A percentile compares a stretch with the other conserved stretches of the same genome.
Evolutionary conservation across 2,797 vertebrate genomes (phyloP).

Genomic region (Neoniphon sammara): DNA sequence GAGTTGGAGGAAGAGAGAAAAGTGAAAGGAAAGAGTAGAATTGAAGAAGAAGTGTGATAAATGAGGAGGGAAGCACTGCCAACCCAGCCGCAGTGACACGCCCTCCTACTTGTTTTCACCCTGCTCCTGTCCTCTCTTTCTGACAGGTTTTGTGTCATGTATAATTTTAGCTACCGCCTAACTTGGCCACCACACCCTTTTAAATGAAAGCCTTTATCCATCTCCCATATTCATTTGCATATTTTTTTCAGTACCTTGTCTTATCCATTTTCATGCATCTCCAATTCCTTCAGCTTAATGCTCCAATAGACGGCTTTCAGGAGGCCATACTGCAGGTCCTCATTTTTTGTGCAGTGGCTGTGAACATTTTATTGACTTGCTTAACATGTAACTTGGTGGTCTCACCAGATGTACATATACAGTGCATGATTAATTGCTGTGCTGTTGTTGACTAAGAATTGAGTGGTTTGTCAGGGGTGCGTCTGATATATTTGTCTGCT

Average conservation of each 20-base stretch:
- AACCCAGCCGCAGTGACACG: slow-evolving; percentile 2
- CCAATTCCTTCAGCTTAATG: not conserved
- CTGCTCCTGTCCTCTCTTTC: slow-evolving; percentile 30
- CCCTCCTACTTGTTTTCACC: slow-evolving; percentile 1
- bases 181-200: slow-evolving; percentile 14
- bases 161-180: slow-evolving; percentile 25
- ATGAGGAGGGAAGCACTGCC: slow-evolving; percentile 14
- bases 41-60: slow-evolving; percentile 20
- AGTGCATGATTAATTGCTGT: too few relatives aligned
- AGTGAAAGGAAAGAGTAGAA: slow-evolving; percentile 3
- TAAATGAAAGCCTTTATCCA: slow-evolving; percentile 9
- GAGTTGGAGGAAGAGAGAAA: slow-evolving; percentile 1
- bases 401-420: too few relatives aligned
- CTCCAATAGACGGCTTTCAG: not conserved
- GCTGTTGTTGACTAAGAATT: too few relatives aligned
- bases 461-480: too few relatives aligned
- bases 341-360: too few relatives aligned
- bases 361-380: too few relatives aligned
- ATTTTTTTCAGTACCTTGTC: not conserved
- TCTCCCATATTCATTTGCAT: slow-evolving; percentile 1
- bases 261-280: not conserved
- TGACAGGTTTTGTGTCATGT: slow-evolving; percentile 24
- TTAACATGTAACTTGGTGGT: too few relatives aligned
- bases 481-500: too few relatives aligned
- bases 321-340: too few relatives aligned